These are phyloP conservation scores for Chlamydotis undulata DNA, from an alignment of 2,113 vertebrate genomes.

Conservation along the genomic window DNA sequence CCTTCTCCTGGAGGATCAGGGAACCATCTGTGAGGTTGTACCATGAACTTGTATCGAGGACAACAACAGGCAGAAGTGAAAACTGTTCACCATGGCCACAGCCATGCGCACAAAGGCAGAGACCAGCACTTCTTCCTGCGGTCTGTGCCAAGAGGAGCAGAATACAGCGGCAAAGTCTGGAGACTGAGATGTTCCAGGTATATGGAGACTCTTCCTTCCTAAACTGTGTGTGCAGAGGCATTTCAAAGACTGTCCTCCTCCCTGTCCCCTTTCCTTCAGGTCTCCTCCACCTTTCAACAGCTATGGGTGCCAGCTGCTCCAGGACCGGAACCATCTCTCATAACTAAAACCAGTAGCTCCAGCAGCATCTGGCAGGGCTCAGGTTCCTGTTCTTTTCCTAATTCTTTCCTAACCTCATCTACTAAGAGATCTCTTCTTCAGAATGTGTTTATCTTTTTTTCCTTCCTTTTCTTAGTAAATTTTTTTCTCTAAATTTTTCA, in stretches of 20 bases:
- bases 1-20: neutral
- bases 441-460: neutral
- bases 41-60: neutral
- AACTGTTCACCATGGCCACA: neutral
- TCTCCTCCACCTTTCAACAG: neutral
- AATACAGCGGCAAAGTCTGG: neutral
- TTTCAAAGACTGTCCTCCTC: neutral
- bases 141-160: neutral
- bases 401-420: neutral
- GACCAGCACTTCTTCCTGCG: neutral
- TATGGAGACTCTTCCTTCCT: neutral
- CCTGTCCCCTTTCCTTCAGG: neutral
- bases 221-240: neutral
- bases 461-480: neutral
- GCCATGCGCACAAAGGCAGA: neutral
- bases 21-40: neutral
- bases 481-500: neutral
- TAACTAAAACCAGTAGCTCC: neutral
- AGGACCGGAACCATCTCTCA: neutral
- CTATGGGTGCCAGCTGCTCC: neutral
- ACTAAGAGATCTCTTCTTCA: neutral
- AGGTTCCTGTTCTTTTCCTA: neutral
- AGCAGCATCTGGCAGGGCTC: neutral
- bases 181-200: neutral
- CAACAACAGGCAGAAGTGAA: neutral